Percentiles rank a stretch among this genome's conserved stretches.
These are phyloP conservation scores for Erebia palarica DNA, from an alignment of 2,888 invertebrate genomes.

Conservation along the genomic window DNA sequence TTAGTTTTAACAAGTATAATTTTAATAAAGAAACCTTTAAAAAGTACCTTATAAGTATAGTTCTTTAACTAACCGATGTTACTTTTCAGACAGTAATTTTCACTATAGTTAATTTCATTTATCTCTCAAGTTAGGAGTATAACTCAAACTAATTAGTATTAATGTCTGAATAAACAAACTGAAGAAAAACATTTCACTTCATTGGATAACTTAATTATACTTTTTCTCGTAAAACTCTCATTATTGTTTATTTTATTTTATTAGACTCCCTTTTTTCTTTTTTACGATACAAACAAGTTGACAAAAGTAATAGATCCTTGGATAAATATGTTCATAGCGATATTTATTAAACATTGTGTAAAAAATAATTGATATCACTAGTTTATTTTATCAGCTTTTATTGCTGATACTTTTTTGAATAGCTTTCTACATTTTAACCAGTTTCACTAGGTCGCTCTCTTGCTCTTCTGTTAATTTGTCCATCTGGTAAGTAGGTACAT, in stretches of 20 bases:
- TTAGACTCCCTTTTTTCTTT: neutral
- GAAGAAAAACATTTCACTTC: neutral
- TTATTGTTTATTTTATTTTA: conserved; percentile 4
- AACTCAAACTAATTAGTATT: conserved; percentile 2
- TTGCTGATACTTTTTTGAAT: too few species aligned
- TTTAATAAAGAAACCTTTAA: too few species aligned
- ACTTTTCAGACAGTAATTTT: neutral
- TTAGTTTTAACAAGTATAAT: too few species aligned
- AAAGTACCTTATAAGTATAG: too few species aligned
- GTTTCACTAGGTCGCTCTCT: neutral
- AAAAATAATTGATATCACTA: neutral
- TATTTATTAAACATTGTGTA: neutral
- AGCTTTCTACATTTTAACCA: neutral
- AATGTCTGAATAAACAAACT: neutral
- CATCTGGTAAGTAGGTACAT: too few species aligned
- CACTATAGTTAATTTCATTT: neutral
- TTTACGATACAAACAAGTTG: conserved; percentile 6
- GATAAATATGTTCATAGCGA: neutral
- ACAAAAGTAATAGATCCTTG: neutral
- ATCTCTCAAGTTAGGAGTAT: conserved; percentile 8
- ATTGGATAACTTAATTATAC: neutral
- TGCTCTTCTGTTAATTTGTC: too few species aligned
- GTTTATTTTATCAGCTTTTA: neutral
- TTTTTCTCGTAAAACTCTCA: neutral
- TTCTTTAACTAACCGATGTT: too few species aligned